Base-by-base conservation (phyloP, 2,888 invertebrate species). In the Andrena flavipes region DNA sequence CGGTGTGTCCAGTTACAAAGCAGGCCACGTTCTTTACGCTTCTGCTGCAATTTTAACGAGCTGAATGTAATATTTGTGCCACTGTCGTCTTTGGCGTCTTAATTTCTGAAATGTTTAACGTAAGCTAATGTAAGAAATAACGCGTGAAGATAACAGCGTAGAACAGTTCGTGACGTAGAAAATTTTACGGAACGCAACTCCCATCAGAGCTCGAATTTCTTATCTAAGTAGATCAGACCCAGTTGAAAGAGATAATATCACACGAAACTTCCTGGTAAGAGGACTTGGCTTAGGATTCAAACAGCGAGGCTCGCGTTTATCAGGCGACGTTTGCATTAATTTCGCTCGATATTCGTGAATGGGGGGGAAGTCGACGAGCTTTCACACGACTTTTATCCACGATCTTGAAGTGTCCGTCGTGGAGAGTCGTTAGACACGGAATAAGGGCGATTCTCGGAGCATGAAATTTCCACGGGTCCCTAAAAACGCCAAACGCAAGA, bases 171-270 rank as follows among this genome's bases (percentile, higher is more conserved):
- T 23, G 56, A 23, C 56, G 23, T 10, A 26, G 23, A 8, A 1
- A 56, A 56, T 26, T 56, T 23, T 23, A 20, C 23, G 23, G 4
- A 56, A 10, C 23, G 4, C 23, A 26, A 7, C 23, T 56, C 10
- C 26, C 68, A 82, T 82, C 82, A 29, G 54, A 54, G 59, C 62
- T 54, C 74, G 74, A 64, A 67, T 75, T 79, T 74, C 74, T 48
- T 70, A 79, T 75, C 79, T 74, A 42, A 42, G 42, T 42, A 68
- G 62, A 75, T 79, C 74, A 54, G 60, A 60, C 79, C 63, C 60
- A 59, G 48, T 59, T 69, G 60, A 76, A 35, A 26, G 6, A 56
- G 82, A 82, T 82, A 82, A 62, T 49, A 75, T 70, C 65, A 59
- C 63, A 60, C 13, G 80, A 64, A 69, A 76, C 68, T 72, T 69